These are phyloP conservation scores for Triplophysa siluroides DNA, from an alignment of 2,113 vertebrate species.

Conservation along the genomic window DNA sequence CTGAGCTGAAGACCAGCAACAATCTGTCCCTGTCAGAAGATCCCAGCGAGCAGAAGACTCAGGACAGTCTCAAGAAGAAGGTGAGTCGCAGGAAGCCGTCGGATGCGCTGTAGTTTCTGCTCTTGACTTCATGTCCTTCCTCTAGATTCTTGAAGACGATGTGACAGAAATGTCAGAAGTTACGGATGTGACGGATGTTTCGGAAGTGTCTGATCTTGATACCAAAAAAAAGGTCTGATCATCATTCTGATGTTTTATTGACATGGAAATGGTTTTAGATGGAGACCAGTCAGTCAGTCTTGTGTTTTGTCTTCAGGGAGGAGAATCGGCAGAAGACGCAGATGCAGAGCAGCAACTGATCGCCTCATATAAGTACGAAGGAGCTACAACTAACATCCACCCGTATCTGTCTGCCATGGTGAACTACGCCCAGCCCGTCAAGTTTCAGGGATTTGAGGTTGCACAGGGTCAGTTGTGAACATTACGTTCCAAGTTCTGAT, in stretches of 20 bases:
- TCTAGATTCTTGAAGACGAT: conserved; percentile 84
- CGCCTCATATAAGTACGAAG: conserved; percentile 96
- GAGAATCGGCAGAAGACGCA: conserved; percentile 86
- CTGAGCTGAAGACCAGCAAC: conserved; percentile 85
- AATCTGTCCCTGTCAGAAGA: conserved; percentile 82
- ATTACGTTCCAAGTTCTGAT: background rate
- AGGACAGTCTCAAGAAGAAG: conserved; percentile 88
- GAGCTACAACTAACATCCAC: conserved; percentile 98
- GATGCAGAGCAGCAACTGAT: conserved; percentile 95
- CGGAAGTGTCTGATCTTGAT: conserved; percentile 86
- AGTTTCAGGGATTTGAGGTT: conserved; percentile 95
- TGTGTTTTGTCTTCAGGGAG: conserved; percentile 69
- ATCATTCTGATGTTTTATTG: background rate
- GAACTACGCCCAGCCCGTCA: conserved; percentile 98
- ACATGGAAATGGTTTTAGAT: background rate
- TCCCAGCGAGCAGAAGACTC: conserved; percentile 81
- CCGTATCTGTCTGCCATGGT: conserved; percentile 97
- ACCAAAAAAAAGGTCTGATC: conserved; percentile 90
- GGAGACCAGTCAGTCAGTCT: too few relatives aligned
- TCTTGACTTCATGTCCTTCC: background rate
- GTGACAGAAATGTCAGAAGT: conserved; percentile 72
- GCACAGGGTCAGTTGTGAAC: conserved; percentile 82
- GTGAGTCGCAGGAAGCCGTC: background rate
- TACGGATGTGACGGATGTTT: conserved; percentile 75
- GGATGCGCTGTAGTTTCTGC: background rate